These are phyloP conservation scores for Micoletzkya japonica DNA, from an alignment of 2,888 invertebrate species.

Conservation along the genomic window DNA sequence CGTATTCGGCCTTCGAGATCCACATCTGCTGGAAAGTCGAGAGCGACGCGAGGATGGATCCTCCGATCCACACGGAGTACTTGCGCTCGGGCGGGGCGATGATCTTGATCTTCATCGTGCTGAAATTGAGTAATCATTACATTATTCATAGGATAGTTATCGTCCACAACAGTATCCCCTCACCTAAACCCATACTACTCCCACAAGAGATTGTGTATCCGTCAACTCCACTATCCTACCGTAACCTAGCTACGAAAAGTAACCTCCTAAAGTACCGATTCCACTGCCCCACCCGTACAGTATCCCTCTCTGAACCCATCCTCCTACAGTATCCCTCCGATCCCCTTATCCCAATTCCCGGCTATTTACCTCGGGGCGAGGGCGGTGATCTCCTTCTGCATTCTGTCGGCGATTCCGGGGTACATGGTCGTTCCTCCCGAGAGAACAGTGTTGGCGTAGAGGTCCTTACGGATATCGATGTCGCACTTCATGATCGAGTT, in stretches of 20 bases:
- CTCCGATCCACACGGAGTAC: constrained; percentile 96
- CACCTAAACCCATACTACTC: too few relatives aligned
- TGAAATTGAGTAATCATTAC: too few relatives aligned
- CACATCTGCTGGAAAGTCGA: constrained; percentile 88
- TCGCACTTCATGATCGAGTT: constrained; percentile 94
- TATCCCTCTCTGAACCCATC: too few relatives aligned
- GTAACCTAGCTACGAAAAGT: too few relatives aligned
- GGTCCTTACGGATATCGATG: constrained; percentile 75
- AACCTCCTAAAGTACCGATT: too few relatives aligned
- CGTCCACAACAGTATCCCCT: too few relatives aligned
- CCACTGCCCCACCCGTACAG: too few relatives aligned
- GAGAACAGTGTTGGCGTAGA: constrained; percentile 69
- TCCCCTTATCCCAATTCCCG: too few relatives aligned
- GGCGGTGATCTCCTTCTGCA: constrained; percentile 81
- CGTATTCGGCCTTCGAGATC: constrained; percentile 74
- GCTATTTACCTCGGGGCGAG: constrained; percentile 55
- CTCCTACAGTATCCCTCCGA: too few relatives aligned
- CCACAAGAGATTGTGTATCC: too few relatives aligned
- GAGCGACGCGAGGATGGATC: constrained; percentile 87
- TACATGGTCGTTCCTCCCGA: constrained; percentile 78
- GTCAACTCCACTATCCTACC: too few relatives aligned
- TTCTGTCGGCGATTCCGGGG: constrained; percentile 92
- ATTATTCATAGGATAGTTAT: too few relatives aligned
- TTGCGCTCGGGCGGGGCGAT: constrained; percentile 76
- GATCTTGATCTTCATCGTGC: constrained; percentile 65